Percentiles rank a stretch among this genome's conserved stretches.
phyloP scores from a whole-genome alignment of 2,113 vertebrate genomes.

The Mesocricetus auratus region DNA sequence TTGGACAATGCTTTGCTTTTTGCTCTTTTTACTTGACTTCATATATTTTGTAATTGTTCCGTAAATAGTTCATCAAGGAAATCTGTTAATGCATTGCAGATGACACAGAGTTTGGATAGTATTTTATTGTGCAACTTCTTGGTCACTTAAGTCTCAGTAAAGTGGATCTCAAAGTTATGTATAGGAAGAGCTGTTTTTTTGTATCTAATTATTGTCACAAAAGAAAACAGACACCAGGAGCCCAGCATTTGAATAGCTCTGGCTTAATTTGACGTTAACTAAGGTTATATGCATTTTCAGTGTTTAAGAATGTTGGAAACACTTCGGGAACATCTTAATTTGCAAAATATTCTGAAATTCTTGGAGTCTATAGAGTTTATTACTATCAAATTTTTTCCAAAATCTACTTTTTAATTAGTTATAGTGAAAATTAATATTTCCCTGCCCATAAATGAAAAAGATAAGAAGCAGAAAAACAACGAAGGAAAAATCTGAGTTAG shows the following conservation, averaged over 20 bases:
- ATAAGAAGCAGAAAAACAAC: neutral
- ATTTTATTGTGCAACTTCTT: constrained; percentile 12
- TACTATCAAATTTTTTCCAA: constrained; percentile 43
- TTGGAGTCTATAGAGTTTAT: neutral
- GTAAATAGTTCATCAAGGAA: constrained; percentile 52
- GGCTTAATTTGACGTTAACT: neutral
- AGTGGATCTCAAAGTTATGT: neutral
- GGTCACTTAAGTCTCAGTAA: constrained; percentile 38
- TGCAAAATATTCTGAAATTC: constrained; percentile 42
- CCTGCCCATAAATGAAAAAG: neutral
- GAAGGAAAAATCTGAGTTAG: neutral
- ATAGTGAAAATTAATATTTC: neutral
- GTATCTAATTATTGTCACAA: constrained; percentile 27
- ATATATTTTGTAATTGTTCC: constrained; percentile 41
- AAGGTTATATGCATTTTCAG: constrained; percentile 10
- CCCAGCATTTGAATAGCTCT: neutral
- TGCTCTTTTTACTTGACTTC: constrained; percentile 39
- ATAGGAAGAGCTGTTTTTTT: constrained; percentile 26
- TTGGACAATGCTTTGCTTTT: constrained; percentile 15
- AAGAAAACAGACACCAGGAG: neutral
- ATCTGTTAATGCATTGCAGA: constrained; percentile 48
- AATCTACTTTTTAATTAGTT: constrained; percentile 20
- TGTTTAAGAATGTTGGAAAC: constrained; percentile 23
- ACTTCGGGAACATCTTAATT: neutral
- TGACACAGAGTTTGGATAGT: neutral